Evolutionary conservation across 2,888 invertebrate species (phyloP), one percentile per base, ranked within the genome.

Genomic region (Neoitamus cyanurus): DNA sequence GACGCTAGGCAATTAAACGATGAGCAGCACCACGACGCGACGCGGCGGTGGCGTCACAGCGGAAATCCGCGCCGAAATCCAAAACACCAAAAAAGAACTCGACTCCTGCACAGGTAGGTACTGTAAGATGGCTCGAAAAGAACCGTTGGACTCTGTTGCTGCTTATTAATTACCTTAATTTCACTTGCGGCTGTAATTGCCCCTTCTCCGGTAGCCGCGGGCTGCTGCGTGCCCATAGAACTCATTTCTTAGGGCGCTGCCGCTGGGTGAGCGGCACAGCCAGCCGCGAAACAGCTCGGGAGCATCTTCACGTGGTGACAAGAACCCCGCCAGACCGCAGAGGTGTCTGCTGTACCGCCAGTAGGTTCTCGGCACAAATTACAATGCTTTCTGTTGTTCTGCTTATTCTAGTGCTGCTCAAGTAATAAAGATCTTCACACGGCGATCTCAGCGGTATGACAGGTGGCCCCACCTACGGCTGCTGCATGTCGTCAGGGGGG

Each of bases 151-250:
- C 36, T 77, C 42, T 77, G 30, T 46, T 15, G 20, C 46, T 77
- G 37, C 46, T 77, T 77, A 77, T 77, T 77, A 77, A 77, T 77
- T 77, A 42, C 46, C 28, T 42, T 77, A 37, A 77, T 77, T 77
- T 77, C 46, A 46, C 30, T 13, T 42, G 42, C 30, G 42, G 15
- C 25, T 37, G 46, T 46, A 46, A 77, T 77, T 77, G 28, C 77
- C 13, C 5, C 36, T 42, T 77, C 42, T 20, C 7, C 9, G 58
- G 20, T 5, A 25, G 58, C 9, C 42, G 3, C 46, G n/a, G n/a
- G 28, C 75, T 31, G 15, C 37, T 77, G 28, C 46, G 36, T 46
- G 42, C 30, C 30, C 70, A 31, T 70, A 30, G 58, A 7, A 58
- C 9, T 15, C 58, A 25, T 58, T 58, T 9, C 25, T 58, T 58